Conservation (phyloP, 2,888 invertebrate genomes). For the Willowsia nigromaculata region DNA sequence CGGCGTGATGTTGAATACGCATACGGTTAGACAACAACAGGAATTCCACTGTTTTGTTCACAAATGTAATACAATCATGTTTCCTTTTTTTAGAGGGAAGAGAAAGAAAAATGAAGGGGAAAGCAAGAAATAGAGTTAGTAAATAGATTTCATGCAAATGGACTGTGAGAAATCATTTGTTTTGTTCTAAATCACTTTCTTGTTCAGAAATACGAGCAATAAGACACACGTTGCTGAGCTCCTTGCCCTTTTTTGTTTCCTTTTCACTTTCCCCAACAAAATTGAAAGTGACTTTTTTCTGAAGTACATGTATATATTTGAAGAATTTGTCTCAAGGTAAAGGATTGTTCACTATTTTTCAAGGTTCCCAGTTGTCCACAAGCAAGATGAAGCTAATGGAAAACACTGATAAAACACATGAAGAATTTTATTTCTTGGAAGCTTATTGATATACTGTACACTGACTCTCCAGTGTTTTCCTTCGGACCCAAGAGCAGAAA, state of each 20-base stretch:
- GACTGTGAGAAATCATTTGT: constrained; percentile 72
- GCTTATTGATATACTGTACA: background rate
- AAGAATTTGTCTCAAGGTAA: constrained; percentile 26
- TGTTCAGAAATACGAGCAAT: constrained; percentile 43
- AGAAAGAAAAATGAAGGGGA: constrained; percentile 20
- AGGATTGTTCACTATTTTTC: constrained; percentile 29
- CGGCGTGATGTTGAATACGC: background rate
- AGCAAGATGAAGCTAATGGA: constrained; percentile 39
- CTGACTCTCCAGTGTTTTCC: background rate
- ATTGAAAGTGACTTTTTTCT: constrained; percentile 51
- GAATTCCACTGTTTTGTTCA: constrained; percentile 24
- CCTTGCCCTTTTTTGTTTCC: constrained; percentile 45
- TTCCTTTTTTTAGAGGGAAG: constrained; percentile 1
- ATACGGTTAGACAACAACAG: background rate
- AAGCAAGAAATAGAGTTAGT: constrained; percentile 51
- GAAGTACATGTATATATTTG: background rate
- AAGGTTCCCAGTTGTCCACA: constrained; percentile 41
- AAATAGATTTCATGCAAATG: constrained; percentile 71
- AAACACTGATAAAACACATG: constrained; percentile 33
- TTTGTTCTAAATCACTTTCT: constrained; percentile 71
- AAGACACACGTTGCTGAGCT: constrained; percentile 10
- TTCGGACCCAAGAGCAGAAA: background rate
- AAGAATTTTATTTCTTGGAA: background rate
- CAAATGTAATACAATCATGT: constrained; percentile 40
- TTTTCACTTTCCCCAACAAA: constrained; percentile 9